Base-by-base conservation (phyloP, 2,888 invertebrate species). In the Ectemnius lituratus region DNA sequence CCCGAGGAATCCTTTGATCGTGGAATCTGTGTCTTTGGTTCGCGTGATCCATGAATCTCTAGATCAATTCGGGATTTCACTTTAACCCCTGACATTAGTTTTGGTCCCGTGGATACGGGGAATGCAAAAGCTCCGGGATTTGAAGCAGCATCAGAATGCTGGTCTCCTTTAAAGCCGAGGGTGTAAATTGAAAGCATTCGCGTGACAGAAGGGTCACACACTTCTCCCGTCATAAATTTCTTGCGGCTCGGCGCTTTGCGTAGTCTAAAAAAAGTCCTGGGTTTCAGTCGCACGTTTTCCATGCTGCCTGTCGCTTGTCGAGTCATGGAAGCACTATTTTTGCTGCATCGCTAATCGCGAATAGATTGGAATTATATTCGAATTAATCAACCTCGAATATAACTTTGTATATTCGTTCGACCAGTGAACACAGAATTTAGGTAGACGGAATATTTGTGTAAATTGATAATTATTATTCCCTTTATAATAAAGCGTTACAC, bases 201-300 rank as follows among this genome's bases (percentile, higher is more conserved):
- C 52, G 52, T 52, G 52, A 52, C 52, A 52, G 16, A 52, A 4
- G 52, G n/a, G 52, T 52, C 52, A 52, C 52, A 13, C 52, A 52
- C 52, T 52, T 52, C 52, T 52, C 52, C 16, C 52, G 52, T 16
- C 52, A 52, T 52, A 52, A 52, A 52, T 52, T 52, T 52, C 52
- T 52, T 52, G n/a, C 52, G 52, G 52, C 52, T 52, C 52, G 52
- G 52, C 4, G n/a, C 16, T 13, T 52, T 11, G 52, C 16, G 52
- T 52, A 8, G 16, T 47, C 46, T 47, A 28, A 13, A 23, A 49
- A 8, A 52, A 56, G 64, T n/a, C 16, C n/a, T 52, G 52, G 8
- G 5, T 8, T 37, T 11, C 37, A 37, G 52, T 14, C 16, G 13
- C n/a, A 13, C 14, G 52, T 52, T 52, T 52, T 52, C 52, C 52